Evolutionary conservation across 1,140 invertebrate species (phyloP).

Genomic region (Druon quercuslanigerum): DNA sequence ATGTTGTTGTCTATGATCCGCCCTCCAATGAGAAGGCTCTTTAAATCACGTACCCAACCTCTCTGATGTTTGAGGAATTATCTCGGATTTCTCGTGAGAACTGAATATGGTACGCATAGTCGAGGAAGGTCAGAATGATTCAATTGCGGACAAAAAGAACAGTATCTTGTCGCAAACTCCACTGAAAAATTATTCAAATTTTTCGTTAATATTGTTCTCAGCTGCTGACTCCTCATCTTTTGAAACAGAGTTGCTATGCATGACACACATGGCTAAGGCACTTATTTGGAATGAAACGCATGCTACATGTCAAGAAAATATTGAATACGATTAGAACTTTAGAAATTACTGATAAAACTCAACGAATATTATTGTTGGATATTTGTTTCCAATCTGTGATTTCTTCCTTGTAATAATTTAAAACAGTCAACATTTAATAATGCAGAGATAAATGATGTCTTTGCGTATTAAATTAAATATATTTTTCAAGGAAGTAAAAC

Average conservation of each 20-base stretch:
- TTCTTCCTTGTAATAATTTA: constrained; percentile 7
- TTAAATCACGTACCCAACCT: constrained; percentile 36
- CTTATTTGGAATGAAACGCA: constrained; percentile 1
- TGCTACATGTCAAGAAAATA: no score
- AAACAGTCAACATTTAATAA: no score
- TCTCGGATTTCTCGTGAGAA: not conserved
- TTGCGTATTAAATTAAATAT: no score
- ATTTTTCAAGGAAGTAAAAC: no score
- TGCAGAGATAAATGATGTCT: no score
- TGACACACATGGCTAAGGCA: not conserved
- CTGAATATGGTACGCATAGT: not conserved
- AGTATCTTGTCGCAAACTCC: not conserved
- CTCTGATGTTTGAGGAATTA: not conserved
- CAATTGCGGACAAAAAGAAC: not conserved
- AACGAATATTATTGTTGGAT: no score
- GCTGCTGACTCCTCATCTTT: not conserved
- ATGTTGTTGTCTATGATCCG: constrained; percentile 49
- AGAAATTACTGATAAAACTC: no score
- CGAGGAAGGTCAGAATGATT: not conserved
- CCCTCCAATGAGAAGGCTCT: constrained; percentile 47
- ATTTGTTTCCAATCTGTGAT: not conserved
- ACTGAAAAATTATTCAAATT: constrained; percentile 8
- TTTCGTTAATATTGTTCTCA: constrained; percentile 11
- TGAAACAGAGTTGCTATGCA: constrained; percentile 5
- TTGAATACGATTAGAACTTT: no score